A percentile compares a stretch with the other conserved stretches of the same genome.
These are phyloP conservation scores for Lordiphosa fenestrarum DNA, from an alignment of 2,888 invertebrate genomes.

Conservation along the genomic window DNA sequence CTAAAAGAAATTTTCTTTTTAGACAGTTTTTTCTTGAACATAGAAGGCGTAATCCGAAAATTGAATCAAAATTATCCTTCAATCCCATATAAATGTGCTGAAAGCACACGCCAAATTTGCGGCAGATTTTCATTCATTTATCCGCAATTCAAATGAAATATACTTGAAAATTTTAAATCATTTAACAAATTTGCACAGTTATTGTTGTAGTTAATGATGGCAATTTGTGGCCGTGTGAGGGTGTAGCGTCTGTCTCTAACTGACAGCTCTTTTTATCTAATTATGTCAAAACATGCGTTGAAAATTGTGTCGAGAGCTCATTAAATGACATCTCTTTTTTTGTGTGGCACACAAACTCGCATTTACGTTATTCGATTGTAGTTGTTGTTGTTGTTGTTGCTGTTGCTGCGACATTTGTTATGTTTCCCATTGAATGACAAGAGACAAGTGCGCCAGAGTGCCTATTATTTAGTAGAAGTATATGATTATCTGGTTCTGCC, in stretches of 20 bases:
- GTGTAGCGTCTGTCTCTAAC: neutral
- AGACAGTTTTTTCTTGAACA: too few species aligned
- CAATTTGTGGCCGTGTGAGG: conserved; percentile 6
- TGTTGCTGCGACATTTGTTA: conserved; percentile 28
- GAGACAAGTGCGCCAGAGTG: conserved; percentile 29
- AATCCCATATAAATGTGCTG: too few species aligned
- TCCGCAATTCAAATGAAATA: neutral
- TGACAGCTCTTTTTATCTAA: conserved; percentile 29
- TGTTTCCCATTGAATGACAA: conserved; percentile 33
- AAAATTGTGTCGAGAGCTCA: conserved; percentile 31
- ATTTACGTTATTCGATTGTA: neutral
- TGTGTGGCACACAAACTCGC: conserved; percentile 3
- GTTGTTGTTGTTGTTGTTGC: conserved; percentile 3
- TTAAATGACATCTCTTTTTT: conserved; percentile 20
- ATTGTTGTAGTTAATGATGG: conserved; percentile 13
- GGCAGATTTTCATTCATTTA: neutral
- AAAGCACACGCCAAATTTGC: neutral
- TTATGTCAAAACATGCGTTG: conserved; percentile 28
- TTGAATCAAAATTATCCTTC: too few species aligned
- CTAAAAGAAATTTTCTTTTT: too few species aligned
- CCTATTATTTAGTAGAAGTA: conserved; percentile 23
- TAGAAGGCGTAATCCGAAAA: too few species aligned
- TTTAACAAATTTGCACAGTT: conserved; percentile 12
- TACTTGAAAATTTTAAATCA: neutral
- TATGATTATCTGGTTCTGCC: conserved; percentile 20